Percentiles rank a stretch among this genome's conserved stretches.
Conservation (phyloP, 2,888 invertebrate genomes). For the Meliscaeva auricollis region DNA sequence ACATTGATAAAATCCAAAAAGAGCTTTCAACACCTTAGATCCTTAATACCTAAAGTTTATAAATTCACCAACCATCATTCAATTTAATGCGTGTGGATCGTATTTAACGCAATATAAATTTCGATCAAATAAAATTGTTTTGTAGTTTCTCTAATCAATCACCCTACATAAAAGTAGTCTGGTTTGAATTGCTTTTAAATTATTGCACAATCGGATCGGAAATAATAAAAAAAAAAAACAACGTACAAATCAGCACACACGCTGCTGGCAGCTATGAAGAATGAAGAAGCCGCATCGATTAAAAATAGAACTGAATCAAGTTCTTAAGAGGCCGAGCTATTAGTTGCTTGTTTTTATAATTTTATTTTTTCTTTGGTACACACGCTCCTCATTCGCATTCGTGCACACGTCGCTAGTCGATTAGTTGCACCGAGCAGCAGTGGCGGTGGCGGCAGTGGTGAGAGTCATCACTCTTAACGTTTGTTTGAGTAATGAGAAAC, state of each 20-base stretch:
- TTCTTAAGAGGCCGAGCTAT: constrained; percentile 46
- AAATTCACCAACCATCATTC: not conserved
- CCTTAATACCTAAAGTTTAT: not conserved
- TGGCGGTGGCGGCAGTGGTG: not conserved
- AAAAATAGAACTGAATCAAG: constrained; percentile 63
- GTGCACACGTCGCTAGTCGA: constrained; percentile 22
- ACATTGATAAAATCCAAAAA: too few species aligned
- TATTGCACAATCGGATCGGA: constrained; percentile 53
- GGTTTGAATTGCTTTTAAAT: constrained; percentile 33
- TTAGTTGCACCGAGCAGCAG: constrained; percentile 13
- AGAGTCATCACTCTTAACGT: constrained; percentile 33
- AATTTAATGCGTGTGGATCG: not conserved
- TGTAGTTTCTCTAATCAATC: constrained; percentile 27
- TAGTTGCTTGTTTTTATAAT: constrained; percentile 7
- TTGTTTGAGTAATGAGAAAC: constrained; percentile 55
- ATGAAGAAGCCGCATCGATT: constrained; percentile 47
- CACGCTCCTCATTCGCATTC: constrained; percentile 37
- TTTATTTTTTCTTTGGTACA: not conserved
- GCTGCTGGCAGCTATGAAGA: not conserved
- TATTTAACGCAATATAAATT: not conserved
- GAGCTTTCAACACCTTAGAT: not conserved
- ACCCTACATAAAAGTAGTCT: constrained; percentile 21
- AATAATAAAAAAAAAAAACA: constrained; percentile 9
- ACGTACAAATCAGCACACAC: constrained; percentile 33
- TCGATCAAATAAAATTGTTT: not conserved